Base-by-base conservation (phyloP, 1,140 invertebrate species). In the Teleopsis dalmanni region DNA sequence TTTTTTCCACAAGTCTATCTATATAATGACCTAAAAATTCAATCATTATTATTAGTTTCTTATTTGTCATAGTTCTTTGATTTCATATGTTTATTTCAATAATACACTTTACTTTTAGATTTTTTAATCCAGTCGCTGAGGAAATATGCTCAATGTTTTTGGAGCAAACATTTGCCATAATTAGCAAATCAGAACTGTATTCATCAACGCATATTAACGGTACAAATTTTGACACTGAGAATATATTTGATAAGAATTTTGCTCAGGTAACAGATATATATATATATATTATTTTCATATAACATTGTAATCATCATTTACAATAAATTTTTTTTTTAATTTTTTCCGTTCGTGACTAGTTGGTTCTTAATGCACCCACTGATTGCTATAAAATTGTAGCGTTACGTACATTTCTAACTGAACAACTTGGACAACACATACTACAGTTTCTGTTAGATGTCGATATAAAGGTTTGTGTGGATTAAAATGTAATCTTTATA, bases 381-480 rank as follows among this genome's bases (percentile, higher is more conserved):
- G 65, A 68, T 42, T 68, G 62, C 42, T 63, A 58, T 19, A 68
- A 68, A 47, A 67, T 68, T 45, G 50, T 68, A 6, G 64, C 64
- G 2, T 37, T 68, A 41, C 58, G 65, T 2, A 62, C 57, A 10
- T 68, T 63, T 42, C 52, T 68, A 13, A 68, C 65, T 10, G 49
- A 67, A 33, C 55, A 62, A 11, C 48, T 68, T 38, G 65, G 65
- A n/a, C 60, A 68, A 27, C 65, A 68, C 40, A 31, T 68, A 36
- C 47, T 68, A 14, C 44, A 56, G 1, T 67, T 68, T 47, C 46
- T 68, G 14, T 41, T 67, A 27, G 56, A 57, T 4, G 62, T 67
- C 11, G 60, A 67, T 44, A 61, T 58, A 26, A 67, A 67, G 58
- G 65, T 49, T 33, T 35, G 10, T n/a, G 14, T 18, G 3, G 22